phyloP scores from a whole-genome alignment of 2,888 invertebrate species.

The Agriopis aurantiaria region DNA sequence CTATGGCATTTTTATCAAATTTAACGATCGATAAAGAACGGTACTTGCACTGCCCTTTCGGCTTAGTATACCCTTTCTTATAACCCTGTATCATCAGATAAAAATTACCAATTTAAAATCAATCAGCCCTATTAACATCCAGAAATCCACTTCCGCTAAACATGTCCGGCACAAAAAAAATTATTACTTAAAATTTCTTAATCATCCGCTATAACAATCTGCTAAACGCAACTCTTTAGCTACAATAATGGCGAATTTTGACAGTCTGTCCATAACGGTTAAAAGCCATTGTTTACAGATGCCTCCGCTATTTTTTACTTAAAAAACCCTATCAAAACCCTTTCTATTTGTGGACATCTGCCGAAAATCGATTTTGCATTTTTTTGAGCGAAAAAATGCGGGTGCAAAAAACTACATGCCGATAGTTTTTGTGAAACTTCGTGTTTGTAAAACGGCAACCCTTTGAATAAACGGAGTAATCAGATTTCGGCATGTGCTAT shows the following conservation, averaged over 20 bases:
- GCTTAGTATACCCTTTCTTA: too few species aligned
- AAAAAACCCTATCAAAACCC: slow-evolving; percentile 77
- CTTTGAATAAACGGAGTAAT: slow-evolving; percentile 82
- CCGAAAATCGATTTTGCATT: slow-evolving; percentile 84
- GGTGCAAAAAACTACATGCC: slow-evolving; percentile 75
- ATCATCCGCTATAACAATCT: slow-evolving; percentile 20
- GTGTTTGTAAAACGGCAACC: slow-evolving; percentile 79
- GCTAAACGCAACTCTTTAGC: slow-evolving; percentile 64
- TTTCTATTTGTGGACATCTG: slow-evolving; percentile 84
- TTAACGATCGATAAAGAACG: too few species aligned
- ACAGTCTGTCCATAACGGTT: slow-evolving; percentile 78
- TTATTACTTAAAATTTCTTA: slow-evolving; percentile 29
- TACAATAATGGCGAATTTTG: slow-evolving; percentile 72
- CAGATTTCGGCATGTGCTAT: slow-evolving; percentile 86
- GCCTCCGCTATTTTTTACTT: slow-evolving; percentile 72
- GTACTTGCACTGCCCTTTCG: too few species aligned
- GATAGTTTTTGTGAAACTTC: slow-evolving; percentile 71
- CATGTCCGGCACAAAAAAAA: slow-evolving; percentile 12
- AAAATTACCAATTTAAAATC: slow-evolving; percentile 13
- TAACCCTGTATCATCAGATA: slow-evolving; percentile 1
- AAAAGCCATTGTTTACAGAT: slow-evolving; percentile 76
- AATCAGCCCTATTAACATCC: slow-evolving; percentile 24
- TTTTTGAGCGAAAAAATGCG: slow-evolving; percentile 76
- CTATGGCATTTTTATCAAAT: too few species aligned
- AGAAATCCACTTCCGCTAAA: slow-evolving; percentile 19